A percentile compares a stretch with the other conserved stretches of the same genome.
phyloP scores from a whole-genome alignment of 2,797 vertebrate species.

The Florisuga fusca region DNA sequence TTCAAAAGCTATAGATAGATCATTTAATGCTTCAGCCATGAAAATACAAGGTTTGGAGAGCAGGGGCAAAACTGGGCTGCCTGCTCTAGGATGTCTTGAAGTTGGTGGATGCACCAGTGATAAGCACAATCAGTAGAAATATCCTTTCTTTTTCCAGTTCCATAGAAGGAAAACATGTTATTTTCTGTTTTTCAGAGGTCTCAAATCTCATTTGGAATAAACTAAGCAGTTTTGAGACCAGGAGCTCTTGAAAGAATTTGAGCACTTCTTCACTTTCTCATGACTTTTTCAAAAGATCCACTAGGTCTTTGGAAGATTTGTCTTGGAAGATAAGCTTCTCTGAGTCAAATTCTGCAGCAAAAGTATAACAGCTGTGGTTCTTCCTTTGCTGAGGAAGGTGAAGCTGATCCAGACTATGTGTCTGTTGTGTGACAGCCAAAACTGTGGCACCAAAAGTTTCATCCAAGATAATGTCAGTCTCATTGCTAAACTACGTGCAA shows the following conservation, averaged over 20 bases:
- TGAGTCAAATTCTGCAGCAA: background rate
- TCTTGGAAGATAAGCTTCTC: background rate
- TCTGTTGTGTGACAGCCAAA: background rate
- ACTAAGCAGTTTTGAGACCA: background rate
- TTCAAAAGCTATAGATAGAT: background rate
- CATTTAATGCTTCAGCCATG: background rate
- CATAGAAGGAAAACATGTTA: background rate
- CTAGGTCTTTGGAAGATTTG: background rate
- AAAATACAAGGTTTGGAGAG: background rate
- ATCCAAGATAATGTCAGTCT: background rate
- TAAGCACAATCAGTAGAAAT: background rate
- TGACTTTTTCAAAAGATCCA: background rate
- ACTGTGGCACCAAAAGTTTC: background rate
- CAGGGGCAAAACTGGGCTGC: background rate
- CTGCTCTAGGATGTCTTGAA: background rate
- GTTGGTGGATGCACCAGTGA: background rate
- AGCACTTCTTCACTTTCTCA: background rate
- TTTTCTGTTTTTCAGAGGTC: conserved; percentile 6
- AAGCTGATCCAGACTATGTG: background rate
- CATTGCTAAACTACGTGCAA: background rate
- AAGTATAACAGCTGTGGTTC: background rate
- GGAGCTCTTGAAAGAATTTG: background rate
- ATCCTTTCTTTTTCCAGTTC: background rate
- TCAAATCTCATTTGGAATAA: background rate
- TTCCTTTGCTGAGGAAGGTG: background rate